Conservation (phyloP, 2,113 vertebrate species). For the Odontesthes bonariensis region DNA sequence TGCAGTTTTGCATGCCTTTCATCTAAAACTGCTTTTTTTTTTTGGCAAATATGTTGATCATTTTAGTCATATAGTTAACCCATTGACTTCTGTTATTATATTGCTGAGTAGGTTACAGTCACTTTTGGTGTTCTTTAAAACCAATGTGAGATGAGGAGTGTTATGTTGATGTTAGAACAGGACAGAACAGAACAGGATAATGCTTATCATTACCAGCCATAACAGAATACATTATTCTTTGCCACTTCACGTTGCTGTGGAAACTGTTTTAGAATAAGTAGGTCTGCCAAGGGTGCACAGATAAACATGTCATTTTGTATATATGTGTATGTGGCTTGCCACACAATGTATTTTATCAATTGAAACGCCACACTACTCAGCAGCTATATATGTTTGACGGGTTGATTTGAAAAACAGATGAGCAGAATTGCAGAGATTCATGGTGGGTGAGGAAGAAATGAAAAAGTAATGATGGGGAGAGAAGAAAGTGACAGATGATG, state of each 20-base stretch:
- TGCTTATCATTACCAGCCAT: conserved; percentile 71
- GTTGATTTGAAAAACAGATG: conserved; percentile 68
- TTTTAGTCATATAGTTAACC: conserved; percentile 9
- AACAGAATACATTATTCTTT: conserved; percentile 80
- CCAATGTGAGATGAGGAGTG: conserved; percentile 37
- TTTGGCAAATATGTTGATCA: conserved; percentile 3
- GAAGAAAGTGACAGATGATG: conserved; percentile 47
- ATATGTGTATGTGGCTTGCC: conserved; percentile 38
- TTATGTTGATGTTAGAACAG: conserved; percentile 45
- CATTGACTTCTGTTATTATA: conserved; percentile 15
- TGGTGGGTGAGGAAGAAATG: conserved; percentile 51
- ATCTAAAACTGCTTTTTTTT: background rate
- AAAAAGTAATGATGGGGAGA: conserved; percentile 35
- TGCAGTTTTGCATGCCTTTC: conserved; percentile 12
- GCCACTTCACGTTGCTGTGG: conserved; percentile 84
- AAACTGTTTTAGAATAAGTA: conserved; percentile 83
- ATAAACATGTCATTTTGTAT: conserved; percentile 65
- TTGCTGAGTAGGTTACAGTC: conserved; percentile 25
- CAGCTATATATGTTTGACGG: conserved; percentile 43
- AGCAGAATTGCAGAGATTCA: conserved; percentile 61
- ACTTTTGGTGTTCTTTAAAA: conserved; percentile 31
- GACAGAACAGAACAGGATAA: conserved; percentile 48
- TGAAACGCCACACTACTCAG: conserved; percentile 37
- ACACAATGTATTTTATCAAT: conserved; percentile 58
- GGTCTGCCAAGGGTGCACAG: conserved; percentile 71